Conservation (phyloP, 2,113 vertebrate genomes). For the Rhodinocichla rosea region DNA sequence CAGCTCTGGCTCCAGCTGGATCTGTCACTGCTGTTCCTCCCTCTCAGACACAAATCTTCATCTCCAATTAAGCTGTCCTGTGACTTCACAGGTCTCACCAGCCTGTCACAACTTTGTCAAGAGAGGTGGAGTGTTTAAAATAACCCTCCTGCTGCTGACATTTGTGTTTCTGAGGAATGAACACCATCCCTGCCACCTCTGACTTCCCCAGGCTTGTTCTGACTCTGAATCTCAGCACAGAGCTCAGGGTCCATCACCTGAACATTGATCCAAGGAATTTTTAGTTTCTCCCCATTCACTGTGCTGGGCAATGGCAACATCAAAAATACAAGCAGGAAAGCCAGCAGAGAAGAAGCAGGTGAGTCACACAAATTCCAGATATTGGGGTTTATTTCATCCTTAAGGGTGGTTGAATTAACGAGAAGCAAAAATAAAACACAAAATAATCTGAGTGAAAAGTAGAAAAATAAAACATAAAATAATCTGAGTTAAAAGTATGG, state of each 20-base stretch:
- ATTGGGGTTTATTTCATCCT: not conserved
- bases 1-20: not conserved
- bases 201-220: not conserved
- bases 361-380: not conserved
- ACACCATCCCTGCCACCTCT: not conserved
- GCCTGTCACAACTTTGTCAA: conserved; percentile 13
- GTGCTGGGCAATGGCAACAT: not conserved
- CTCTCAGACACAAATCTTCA: not conserved
- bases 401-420: not conserved
- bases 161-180: conserved; percentile 49
- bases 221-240: not conserved
- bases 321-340: not conserved
- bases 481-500: not conserved
- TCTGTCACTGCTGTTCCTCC: not conserved
- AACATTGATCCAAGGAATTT: not conserved
- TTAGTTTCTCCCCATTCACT: not conserved
- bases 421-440: not conserved
- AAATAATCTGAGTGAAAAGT: no score
- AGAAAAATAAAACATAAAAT: not conserved
- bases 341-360: not conserved
- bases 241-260: not conserved
- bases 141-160: not conserved
- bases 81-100: not conserved
- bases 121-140: not conserved
- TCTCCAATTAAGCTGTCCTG: conserved; percentile 57